Conservation (phyloP, 1,140 invertebrate species). For the Chlorops oryzae region DNA sequence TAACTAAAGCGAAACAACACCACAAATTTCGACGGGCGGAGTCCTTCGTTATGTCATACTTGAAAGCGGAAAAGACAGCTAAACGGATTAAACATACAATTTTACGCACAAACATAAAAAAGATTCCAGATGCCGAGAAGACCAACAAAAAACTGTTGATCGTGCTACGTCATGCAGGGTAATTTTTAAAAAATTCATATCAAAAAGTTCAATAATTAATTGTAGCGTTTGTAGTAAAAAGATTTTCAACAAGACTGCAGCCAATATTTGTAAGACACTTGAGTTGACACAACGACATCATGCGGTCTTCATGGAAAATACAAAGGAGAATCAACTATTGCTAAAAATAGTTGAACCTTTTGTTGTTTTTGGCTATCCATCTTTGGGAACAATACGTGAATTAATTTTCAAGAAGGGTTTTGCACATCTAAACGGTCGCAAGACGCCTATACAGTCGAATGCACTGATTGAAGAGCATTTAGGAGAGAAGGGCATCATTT, state of each 20-base stretch:
- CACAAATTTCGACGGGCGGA: constrained; percentile 43
- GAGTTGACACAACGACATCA: constrained; percentile 31
- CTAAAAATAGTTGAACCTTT: constrained; percentile 44
- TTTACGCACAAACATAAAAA: constrained; percentile 25
- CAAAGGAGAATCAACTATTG: constrained; percentile 37
- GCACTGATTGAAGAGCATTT: constrained; percentile 40
- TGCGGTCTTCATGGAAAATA: constrained; percentile 40
- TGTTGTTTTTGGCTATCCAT: constrained; percentile 39
- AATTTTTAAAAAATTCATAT: not conserved
- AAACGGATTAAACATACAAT: constrained; percentile 39
- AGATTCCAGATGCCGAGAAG: constrained; percentile 24
- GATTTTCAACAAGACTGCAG: constrained; percentile 39
- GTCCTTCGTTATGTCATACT: constrained; percentile 41
- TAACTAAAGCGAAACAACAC: constrained; percentile 19
- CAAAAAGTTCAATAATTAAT: not conserved
- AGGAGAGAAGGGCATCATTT: constrained; percentile 41
- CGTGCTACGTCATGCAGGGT: constrained; percentile 41
- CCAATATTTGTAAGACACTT: constrained; percentile 32
- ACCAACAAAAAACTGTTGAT: constrained; percentile 35
- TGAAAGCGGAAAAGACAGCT: constrained; percentile 40
- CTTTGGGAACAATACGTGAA: constrained; percentile 36
- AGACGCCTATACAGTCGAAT: constrained; percentile 43
- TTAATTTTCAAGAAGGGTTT: constrained; percentile 46
- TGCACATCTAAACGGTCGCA: constrained; percentile 32
- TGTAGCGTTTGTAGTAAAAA: constrained; percentile 24